Evolutionary conservation across 2,888 invertebrate species (phyloP).

Genomic region (Xanthia togata): DNA sequence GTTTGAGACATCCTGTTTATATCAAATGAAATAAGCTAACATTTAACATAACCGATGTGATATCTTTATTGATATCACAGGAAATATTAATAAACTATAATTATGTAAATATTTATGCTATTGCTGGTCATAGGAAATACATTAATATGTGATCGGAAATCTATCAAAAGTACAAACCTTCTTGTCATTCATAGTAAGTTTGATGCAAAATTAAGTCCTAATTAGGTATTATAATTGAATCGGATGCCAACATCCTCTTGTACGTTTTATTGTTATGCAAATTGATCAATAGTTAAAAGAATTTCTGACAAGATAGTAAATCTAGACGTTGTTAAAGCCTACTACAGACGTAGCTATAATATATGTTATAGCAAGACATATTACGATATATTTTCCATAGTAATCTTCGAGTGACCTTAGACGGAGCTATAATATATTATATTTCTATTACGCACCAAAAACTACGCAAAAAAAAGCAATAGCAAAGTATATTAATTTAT

Average conservation of each 20-base stretch:
- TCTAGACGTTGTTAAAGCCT: background rate
- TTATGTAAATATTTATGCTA: slow-evolving; percentile 18
- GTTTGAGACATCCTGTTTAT: too few species aligned
- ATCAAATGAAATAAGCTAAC: background rate
- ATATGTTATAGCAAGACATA: too few species aligned
- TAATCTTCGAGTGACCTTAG: too few species aligned
- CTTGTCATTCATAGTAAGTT: slow-evolving; percentile 46
- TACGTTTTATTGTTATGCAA: slow-evolving; percentile 57
- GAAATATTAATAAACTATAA: slow-evolving; percentile 34
- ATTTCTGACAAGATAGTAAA: slow-evolving; percentile 21
- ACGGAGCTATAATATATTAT: too few species aligned
- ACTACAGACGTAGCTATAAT: too few species aligned
- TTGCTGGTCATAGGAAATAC: slow-evolving; percentile 29
- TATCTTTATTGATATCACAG: slow-evolving; percentile 20
- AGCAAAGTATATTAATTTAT: too few species aligned
- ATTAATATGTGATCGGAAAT: slow-evolving; percentile 45
- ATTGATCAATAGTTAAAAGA: slow-evolving; percentile 38
- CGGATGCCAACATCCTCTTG: slow-evolving; percentile 57
- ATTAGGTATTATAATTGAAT: slow-evolving; percentile 58
- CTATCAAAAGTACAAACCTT: slow-evolving; percentile 14
- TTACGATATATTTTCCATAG: too few species aligned
- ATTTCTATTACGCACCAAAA: too few species aligned
- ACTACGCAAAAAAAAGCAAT: too few species aligned
- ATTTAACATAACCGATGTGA: background rate
- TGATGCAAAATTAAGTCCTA: slow-evolving; percentile 53